Conservation (phyloP, 2,888 invertebrate species). For the Caenorhabditis wallacei region DNA sequence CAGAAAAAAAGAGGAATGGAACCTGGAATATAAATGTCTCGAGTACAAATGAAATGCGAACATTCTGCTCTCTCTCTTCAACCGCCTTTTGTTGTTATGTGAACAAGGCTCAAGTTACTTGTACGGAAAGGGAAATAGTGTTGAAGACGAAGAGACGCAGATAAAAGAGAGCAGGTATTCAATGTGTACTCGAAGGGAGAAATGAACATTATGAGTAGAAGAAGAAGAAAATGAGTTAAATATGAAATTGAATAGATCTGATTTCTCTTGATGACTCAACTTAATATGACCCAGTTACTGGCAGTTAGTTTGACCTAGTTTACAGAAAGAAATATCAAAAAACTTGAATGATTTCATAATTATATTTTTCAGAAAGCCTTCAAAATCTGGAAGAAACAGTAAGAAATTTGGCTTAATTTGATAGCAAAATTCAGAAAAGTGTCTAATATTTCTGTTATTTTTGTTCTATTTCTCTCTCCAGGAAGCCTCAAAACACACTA, state of each 20-base stretch:
- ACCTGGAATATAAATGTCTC: conserved; percentile 20
- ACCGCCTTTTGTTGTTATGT: conserved; percentile 55
- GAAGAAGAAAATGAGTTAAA: conserved; percentile 44
- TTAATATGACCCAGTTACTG: conserved; percentile 9
- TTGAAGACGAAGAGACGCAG: conserved; percentile 26
- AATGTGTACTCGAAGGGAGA: conserved; percentile 31
- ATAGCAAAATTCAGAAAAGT: not conserved
- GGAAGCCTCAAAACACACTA: conserved; percentile 23
- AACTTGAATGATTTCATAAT: too few relatives aligned
- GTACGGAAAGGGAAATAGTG: conserved; percentile 42
- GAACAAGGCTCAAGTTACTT: conserved; percentile 64
- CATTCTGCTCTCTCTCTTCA: conserved; percentile 19
- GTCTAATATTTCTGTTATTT: conserved; percentile 4
- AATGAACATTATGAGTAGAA: conserved; percentile 10
- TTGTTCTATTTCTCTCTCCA: not conserved
- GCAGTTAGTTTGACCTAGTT: not conserved
- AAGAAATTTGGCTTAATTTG: too few relatives aligned
- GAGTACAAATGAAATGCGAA: conserved; percentile 51
- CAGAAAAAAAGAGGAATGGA: not conserved
- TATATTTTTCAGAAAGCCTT: too few relatives aligned
- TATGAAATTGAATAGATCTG: conserved; percentile 21
- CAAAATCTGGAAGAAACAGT: too few relatives aligned
- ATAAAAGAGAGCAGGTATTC: conserved; percentile 25
- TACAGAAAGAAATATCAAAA: not conserved
- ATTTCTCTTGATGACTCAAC: conserved; percentile 16